These are phyloP conservation scores for Anabas testudineus DNA, from an alignment of 2,797 vertebrate species.

Conservation along the genomic window DNA sequence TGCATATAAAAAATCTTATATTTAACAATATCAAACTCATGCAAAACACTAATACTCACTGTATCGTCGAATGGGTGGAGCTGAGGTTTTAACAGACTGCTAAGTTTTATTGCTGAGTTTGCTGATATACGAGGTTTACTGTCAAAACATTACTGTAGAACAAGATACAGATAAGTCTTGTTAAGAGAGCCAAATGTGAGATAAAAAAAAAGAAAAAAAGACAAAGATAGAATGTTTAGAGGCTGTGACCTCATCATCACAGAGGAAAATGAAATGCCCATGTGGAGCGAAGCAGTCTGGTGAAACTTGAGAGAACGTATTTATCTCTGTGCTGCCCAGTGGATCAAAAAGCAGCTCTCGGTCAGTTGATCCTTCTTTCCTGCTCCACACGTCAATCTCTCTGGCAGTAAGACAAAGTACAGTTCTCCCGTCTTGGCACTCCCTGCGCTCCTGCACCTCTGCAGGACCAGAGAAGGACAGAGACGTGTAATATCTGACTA, in stretches of 20 bases:
- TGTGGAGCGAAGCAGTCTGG: slow-evolving; percentile 86
- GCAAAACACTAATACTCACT: slow-evolving; percentile 84
- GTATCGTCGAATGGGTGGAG: slow-evolving; percentile 96
- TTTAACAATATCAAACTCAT: neutral
- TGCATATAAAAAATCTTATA: neutral
- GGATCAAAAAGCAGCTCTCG: slow-evolving; percentile 96
- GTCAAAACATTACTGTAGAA: slow-evolving; percentile 96
- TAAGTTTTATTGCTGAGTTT: slow-evolving; percentile 95
- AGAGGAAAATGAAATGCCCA: slow-evolving; percentile 93
- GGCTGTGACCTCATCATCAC: slow-evolving; percentile 81
- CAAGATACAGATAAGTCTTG: slow-evolving; percentile 18
- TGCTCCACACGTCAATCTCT: slow-evolving; percentile 99
- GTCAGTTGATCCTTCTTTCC: slow-evolving; percentile 96
- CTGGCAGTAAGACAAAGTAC: slow-evolving; percentile 99
- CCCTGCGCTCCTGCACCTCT: slow-evolving; percentile 99
- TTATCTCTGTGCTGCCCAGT: slow-evolving; percentile 86
- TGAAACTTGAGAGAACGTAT: slow-evolving; percentile 87
- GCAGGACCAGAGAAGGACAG: slow-evolving; percentile 56
- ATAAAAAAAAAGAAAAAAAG: neutral
- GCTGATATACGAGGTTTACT: slow-evolving; percentile 98
- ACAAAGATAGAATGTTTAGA: neutral
- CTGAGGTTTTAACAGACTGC: slow-evolving; percentile 96
- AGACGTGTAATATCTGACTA: too few relatives aligned
- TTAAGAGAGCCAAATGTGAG: neutral
- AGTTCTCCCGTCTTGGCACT: slow-evolving; percentile 99